phyloP scores from a whole-genome alignment of 2,888 invertebrate genomes.

The Eurois occulta region DNA sequence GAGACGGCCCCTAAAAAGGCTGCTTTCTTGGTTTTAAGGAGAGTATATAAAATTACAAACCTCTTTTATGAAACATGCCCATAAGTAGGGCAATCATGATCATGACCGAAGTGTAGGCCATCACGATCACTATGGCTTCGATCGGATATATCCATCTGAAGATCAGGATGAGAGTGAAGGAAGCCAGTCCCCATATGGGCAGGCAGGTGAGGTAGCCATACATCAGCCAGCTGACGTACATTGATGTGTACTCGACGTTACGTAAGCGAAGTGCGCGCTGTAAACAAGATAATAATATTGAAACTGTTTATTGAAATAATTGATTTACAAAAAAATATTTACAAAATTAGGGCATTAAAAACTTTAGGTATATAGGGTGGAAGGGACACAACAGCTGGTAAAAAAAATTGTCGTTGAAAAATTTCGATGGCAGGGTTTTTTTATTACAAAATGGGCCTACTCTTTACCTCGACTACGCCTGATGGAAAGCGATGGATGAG shows the following conservation, averaged over 20 bases:
- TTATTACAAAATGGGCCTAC: too few species aligned
- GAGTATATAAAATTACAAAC: slow-evolving; percentile 66
- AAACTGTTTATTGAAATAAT: too few species aligned
- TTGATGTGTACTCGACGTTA: slow-evolving; percentile 77
- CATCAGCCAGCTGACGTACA: slow-evolving; percentile 82
- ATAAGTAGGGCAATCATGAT: slow-evolving; percentile 82
- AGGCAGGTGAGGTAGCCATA: slow-evolving; percentile 80
- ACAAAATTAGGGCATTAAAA: too few species aligned
- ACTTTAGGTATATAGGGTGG: too few species aligned
- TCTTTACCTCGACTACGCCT: too few species aligned
- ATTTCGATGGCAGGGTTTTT: too few species aligned
- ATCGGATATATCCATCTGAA: slow-evolving; percentile 86
- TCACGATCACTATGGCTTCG: slow-evolving; percentile 75
- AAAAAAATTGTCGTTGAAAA: too few species aligned
- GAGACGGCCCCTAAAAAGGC: too few species aligned
- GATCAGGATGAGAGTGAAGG: slow-evolving; percentile 80
- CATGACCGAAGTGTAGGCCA: slow-evolving; percentile 81
- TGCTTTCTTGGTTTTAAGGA: background rate
- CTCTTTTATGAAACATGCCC: slow-evolving; percentile 82
- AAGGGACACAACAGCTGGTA: too few species aligned
- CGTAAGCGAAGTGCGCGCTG: slow-evolving; percentile 82
- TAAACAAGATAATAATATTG: slow-evolving; percentile 1
- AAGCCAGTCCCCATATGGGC: slow-evolving; percentile 79
- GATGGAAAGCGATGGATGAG: too few species aligned
- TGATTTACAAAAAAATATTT: too few species aligned